Conservation (phyloP, 2,888 invertebrate genomes). For the Oeneis ivallda region DNA sequence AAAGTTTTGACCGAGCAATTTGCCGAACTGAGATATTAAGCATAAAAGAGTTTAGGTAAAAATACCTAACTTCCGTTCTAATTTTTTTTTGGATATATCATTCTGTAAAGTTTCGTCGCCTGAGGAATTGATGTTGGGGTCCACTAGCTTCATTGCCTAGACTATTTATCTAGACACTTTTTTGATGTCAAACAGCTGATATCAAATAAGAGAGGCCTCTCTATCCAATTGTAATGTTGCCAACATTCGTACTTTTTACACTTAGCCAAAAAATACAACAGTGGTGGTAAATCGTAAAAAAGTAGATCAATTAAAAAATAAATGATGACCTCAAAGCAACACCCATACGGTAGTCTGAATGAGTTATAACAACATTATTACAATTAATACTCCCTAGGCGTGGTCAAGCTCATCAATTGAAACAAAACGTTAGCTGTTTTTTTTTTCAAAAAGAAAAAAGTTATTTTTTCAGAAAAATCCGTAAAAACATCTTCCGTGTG, state of each 20-base stretch:
- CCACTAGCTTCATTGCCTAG: too few relatives aligned
- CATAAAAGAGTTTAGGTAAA: too few relatives aligned
- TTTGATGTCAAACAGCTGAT: too few relatives aligned
- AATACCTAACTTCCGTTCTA: too few relatives aligned
- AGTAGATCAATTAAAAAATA: constrained; percentile 47
- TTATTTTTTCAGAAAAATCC: not conserved
- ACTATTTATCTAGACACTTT: too few relatives aligned
- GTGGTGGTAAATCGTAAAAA: constrained; percentile 22
- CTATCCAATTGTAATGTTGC: not conserved
- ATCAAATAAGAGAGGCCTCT: too few relatives aligned
- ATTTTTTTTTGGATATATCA: too few relatives aligned
- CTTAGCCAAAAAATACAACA: constrained; percentile 10
- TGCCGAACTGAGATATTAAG: too few relatives aligned
- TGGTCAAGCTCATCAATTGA: constrained; percentile 39
- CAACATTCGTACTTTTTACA: not conserved
- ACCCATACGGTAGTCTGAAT: constrained; percentile 63
- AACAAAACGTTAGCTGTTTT: constrained; percentile 30
- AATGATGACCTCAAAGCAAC: constrained; percentile 63
- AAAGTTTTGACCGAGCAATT: too few relatives aligned
- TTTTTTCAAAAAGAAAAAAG: constrained; percentile 29
- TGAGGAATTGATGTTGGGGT: too few relatives aligned
- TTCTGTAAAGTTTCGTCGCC: too few relatives aligned
- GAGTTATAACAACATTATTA: constrained; percentile 44
- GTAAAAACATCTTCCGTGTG: not conserved
- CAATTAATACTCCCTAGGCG: constrained; percentile 41